Evolutionary conservation across 2,113 vertebrate genomes (phyloP).

Genomic region (Chamaetylas fuelleborni): DNA sequence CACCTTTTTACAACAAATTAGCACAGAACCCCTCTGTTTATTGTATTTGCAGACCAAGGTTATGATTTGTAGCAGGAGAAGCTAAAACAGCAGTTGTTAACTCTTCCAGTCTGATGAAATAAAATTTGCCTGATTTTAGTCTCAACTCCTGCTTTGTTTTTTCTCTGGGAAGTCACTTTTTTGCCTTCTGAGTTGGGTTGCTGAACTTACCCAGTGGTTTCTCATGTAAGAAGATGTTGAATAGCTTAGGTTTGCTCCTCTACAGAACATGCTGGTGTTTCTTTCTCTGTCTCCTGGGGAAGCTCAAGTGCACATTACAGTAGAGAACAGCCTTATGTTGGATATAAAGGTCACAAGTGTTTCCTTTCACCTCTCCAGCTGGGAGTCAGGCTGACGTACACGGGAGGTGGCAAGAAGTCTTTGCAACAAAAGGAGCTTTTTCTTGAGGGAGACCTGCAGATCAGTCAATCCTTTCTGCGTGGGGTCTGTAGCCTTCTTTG

Average conservation of each 20-base stretch:
- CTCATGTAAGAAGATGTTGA: neutral
- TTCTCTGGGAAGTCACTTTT: neutral
- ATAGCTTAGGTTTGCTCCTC: neutral
- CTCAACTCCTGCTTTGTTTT: neutral
- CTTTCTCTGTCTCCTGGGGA: neutral
- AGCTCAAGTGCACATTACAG: neutral
- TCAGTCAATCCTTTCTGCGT: neutral
- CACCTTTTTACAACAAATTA: neutral
- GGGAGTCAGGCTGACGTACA: neutral
- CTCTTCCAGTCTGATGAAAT: neutral
- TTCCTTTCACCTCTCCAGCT: constrained; percentile 12
- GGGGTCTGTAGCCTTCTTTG: neutral
- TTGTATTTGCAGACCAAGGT: neutral
- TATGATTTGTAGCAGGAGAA: neutral
- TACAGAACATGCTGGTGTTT: neutral
- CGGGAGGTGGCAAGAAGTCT: neutral
- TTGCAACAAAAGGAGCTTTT: neutral
- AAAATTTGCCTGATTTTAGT: neutral
- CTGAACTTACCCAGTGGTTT: neutral
- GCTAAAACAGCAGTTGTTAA: neutral
- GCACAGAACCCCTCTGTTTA: neutral
- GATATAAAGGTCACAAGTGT: neutral
- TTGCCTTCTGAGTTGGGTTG: neutral
- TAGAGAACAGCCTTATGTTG: neutral
- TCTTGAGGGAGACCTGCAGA: neutral